These are phyloP conservation scores for Zapornia atra DNA, from an alignment of 2,113 vertebrate species.

Conservation along the genomic window DNA sequence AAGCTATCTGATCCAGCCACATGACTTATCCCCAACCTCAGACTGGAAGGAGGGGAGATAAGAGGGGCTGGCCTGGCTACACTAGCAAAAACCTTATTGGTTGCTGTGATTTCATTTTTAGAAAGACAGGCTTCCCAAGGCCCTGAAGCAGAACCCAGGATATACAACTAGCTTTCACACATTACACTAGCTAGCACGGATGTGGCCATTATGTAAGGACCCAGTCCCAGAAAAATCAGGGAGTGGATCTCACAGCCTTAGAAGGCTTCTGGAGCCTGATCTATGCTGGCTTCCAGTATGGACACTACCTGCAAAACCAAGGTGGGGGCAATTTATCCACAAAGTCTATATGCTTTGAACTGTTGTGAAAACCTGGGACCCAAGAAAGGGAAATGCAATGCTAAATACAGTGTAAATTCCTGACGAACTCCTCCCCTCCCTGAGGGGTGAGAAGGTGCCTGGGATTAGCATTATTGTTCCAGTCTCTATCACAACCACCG, in stretches of 20 bases:
- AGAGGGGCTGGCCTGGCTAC: not conserved
- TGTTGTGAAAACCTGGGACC: not conserved
- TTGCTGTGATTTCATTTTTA: not conserved
- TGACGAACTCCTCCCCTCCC: not conserved
- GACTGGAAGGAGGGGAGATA: not conserved
- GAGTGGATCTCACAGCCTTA: not conserved
- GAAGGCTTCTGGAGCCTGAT: not conserved
- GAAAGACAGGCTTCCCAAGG: not conserved
- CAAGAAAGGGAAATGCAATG: not conserved
- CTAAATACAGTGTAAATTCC: conserved; percentile 9
- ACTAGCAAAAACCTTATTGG: not conserved
- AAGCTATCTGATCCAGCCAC: not conserved
- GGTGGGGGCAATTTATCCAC: not conserved
- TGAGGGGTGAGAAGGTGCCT: conserved; percentile 2
- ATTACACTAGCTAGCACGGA: not conserved
- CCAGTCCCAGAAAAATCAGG: not conserved
- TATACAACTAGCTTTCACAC: not conserved
- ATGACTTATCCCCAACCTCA: not conserved
- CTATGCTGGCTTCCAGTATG: not conserved
- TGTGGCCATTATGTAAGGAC: not conserved
- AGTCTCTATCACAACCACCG: not conserved
- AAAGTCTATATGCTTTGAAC: not conserved
- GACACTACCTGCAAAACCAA: not conserved
- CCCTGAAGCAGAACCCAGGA: not conserved
- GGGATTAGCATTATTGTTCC: not conserved